These are phyloP conservation scores for Cactoblastis cactorum DNA, from an alignment of 2,888 invertebrate species.

Conservation along the genomic window DNA sequence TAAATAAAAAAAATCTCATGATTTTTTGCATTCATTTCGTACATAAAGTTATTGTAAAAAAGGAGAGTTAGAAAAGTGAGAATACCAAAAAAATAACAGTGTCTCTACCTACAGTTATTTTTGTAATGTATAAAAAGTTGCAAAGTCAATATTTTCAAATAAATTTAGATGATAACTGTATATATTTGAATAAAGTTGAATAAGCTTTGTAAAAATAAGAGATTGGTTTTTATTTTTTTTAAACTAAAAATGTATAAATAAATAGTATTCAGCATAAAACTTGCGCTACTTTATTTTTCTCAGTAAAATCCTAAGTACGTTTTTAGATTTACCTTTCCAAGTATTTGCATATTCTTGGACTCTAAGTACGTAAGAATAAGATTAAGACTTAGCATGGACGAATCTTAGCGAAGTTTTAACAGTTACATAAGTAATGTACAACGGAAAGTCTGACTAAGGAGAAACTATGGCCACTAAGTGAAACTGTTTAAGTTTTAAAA, in stretches of 20 bases:
- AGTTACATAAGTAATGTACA: slow-evolving; percentile 12
- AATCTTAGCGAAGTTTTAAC: slow-evolving; percentile 10
- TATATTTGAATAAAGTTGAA: too few relatives aligned
- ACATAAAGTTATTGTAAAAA: too few relatives aligned
- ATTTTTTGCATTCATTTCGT: too few relatives aligned
- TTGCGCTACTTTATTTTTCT: background rate
- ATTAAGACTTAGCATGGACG: slow-evolving; percentile 10
- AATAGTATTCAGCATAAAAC: background rate
- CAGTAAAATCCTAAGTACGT: background rate
- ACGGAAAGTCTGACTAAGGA: slow-evolving; percentile 10
- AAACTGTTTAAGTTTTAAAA: slow-evolving; percentile 11
- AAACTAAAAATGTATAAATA: background rate
- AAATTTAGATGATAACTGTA: too few relatives aligned
- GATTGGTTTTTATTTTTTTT: too few relatives aligned
- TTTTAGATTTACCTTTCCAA: background rate
- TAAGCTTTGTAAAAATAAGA: too few relatives aligned
- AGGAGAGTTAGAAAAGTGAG: too few relatives aligned
- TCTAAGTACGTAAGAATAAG: slow-evolving; percentile 10
- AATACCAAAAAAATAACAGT: too few relatives aligned
- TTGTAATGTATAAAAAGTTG: too few relatives aligned
- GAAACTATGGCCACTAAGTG: slow-evolving; percentile 14
- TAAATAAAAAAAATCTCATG: too few relatives aligned
- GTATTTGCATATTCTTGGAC: slow-evolving; percentile 10
- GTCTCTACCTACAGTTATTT: too few relatives aligned
- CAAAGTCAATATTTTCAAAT: too few relatives aligned